Evolutionary conservation across 2,797 vertebrate species (phyloP), one percentile per base, ranked within the genome.

Genomic region (Poliocrania exsul): DNA sequence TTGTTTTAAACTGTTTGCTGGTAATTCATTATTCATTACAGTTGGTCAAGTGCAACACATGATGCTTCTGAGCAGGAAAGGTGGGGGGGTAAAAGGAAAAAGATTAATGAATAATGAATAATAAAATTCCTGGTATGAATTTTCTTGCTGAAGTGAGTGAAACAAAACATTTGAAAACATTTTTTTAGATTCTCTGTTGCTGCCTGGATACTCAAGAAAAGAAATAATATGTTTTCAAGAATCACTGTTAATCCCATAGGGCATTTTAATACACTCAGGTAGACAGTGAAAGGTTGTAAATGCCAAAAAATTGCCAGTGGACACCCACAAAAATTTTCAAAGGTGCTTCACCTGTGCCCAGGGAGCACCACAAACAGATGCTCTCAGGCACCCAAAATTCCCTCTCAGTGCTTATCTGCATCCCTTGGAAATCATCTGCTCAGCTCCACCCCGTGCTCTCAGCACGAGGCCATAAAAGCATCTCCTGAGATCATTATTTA

Each of bases 21-120:
- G 72, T 69, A 57, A 95, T 92, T 93, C 75, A 88, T 95, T 93
- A 95, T 92, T 95, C 88, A 95, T 92, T 54, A 50, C 49, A 11
- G 50, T 21, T 90, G 91, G 80, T 83, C 94, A 94, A 88, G 75
- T 70, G 80, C 56, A 92, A 73, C 56, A 66, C 80, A 44, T 47
- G 86, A 53, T 64, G 80, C n/a, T 88, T 86, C 72, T 90, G 92
- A 90, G 82, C 40, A 78, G 72, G 65, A 75, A 87, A 65, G 47
- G 18, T 0, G 13, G 26, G 24, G 35, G 26, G 26, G 31, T 25
- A 26, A 87, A 69, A 46, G 21, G 29, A 38, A 82, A 82, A 87
- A 49, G 42, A 61, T 65, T 73, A 70, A 82, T 72, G 83, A 91
- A 90, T 88, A 86, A 91, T 77, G 56, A 82, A 78, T 83, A 72